Evolutionary conservation across 2,797 vertebrate genomes (phyloP), one percentile per base, ranked within the genome.

Genomic region (Setipinna tenuifilis): DNA sequence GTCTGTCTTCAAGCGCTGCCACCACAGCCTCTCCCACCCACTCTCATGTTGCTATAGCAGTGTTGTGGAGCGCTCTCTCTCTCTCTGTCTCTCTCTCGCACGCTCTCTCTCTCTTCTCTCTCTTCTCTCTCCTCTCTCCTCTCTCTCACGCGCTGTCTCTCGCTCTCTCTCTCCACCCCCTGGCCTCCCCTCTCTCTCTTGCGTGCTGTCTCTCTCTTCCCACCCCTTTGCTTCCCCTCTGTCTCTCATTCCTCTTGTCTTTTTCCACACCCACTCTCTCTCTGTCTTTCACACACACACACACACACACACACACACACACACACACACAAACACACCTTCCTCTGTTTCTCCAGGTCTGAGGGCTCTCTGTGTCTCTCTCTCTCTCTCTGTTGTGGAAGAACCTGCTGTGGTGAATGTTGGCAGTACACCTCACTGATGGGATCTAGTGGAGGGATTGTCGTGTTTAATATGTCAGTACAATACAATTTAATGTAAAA

Each of bases 181-280:
- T 41, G 3, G 7, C 50, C 14, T 14, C 50, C 7, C 14, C 50
- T 54, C 50, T 54, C 2, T 54, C 7, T 54, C 50, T 54, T 7
- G 3, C 50, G 3, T 7, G 3, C 50, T 54, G 2, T 54, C 50
- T 54, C 50, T 54, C 50, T 54, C 7, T 54, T 7, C 14, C 50
- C 14, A 9, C 14, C 50, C 14, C 50, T 54, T 14, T 9, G 1
- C 50, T 14, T 14, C 50, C 50, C 50, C 50, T 41, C 35, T 41
- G 35, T 41, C 35, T 41, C 35, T 41, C 2, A 41, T 90, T 85
- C 54, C 59, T 2, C 17, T 23, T 19, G 87, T n/a, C 6, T 21
- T 78, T 12, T n/a, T 35, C 0, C 19, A 41, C 28, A 57, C 85
- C 54, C 65, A 58, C 3, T 9, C 50, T 14, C 14, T 9, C 50